phyloP scores from a whole-genome alignment of 1,140 invertebrate genomes.

The Musca vetustissima region DNA sequence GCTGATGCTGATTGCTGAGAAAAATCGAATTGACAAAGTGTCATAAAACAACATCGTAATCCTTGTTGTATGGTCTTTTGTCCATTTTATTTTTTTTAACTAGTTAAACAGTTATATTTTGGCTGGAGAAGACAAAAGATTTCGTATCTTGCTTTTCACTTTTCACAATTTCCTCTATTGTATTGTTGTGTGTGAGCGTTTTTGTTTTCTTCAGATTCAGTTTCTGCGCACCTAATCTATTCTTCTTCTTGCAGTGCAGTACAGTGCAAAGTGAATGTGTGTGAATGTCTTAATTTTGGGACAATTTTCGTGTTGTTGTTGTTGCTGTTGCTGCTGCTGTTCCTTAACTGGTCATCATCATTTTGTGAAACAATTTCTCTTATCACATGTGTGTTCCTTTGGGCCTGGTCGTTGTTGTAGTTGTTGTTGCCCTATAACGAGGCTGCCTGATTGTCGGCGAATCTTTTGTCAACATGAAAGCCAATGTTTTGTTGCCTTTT shows the following conservation, averaged over 20 bases:
- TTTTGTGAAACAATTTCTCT: not conserved
- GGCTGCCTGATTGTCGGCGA: not conserved
- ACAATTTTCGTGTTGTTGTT: too few relatives aligned
- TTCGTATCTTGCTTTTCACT: too few relatives aligned
- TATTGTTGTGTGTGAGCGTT: too few relatives aligned
- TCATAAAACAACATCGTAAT: not conserved
- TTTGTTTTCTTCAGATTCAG: too few relatives aligned
- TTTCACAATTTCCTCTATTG: too few relatives aligned
- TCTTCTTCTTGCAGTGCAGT: too few relatives aligned
- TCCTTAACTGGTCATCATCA: constrained; percentile 3
- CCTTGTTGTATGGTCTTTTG: not conserved
- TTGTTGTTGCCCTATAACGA: too few relatives aligned
- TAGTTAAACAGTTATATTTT: constrained; percentile 20
- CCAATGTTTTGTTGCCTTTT: not conserved
- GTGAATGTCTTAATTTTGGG: not conserved
- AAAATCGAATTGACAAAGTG: not conserved
- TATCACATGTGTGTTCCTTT: not conserved
- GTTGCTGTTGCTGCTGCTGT: too few relatives aligned
- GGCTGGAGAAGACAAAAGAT: too few relatives aligned
- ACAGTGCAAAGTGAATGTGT: too few relatives aligned
- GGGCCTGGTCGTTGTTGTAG: not conserved
- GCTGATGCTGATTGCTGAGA: not conserved
- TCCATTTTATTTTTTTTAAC: not conserved
- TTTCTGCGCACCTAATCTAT: too few relatives aligned
- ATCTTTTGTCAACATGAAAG: constrained; percentile 20